Percentiles rank a stretch among this genome's conserved stretches.
These are phyloP conservation scores for Calameuta idolon DNA, from an alignment of 2,888 invertebrate species.

Conservation along the genomic window DNA sequence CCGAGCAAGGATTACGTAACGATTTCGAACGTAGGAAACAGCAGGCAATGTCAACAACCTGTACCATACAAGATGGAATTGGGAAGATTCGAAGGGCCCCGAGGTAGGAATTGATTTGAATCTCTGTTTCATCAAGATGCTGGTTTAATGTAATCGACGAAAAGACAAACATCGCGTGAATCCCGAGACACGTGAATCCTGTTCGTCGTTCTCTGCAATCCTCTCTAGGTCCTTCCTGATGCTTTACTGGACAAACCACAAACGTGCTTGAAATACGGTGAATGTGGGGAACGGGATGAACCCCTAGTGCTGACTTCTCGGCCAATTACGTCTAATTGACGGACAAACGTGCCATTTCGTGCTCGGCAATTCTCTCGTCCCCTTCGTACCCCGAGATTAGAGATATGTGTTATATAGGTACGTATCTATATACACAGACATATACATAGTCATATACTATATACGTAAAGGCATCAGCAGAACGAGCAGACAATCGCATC, in stretches of 20 bases:
- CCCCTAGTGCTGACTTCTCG: constrained; percentile 33
- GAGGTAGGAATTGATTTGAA: not conserved
- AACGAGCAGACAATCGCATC: not conserved
- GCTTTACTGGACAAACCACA: not conserved
- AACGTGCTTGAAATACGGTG: not conserved
- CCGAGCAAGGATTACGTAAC: not conserved
- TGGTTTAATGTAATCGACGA: not conserved
- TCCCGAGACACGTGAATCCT: not conserved
- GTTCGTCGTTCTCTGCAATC: not conserved
- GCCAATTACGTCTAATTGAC: constrained; percentile 45
- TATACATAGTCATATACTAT: not conserved
- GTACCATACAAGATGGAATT: not conserved
- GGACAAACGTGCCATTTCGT: constrained; percentile 40
- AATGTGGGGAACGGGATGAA: not conserved
- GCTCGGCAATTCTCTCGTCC: constrained; percentile 4
- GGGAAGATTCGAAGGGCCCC: not conserved
- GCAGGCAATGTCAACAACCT: not conserved
- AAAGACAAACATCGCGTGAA: not conserved
- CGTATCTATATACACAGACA: not conserved
- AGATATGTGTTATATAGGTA: not conserved
- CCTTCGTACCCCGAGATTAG: not conserved
- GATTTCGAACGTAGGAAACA: not conserved
- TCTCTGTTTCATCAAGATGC: not conserved
- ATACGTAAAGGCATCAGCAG: not conserved
- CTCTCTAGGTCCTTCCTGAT: not conserved